Conservation (phyloP, 1,140 invertebrate genomes). For the Steinernema feltiae region DNA sequence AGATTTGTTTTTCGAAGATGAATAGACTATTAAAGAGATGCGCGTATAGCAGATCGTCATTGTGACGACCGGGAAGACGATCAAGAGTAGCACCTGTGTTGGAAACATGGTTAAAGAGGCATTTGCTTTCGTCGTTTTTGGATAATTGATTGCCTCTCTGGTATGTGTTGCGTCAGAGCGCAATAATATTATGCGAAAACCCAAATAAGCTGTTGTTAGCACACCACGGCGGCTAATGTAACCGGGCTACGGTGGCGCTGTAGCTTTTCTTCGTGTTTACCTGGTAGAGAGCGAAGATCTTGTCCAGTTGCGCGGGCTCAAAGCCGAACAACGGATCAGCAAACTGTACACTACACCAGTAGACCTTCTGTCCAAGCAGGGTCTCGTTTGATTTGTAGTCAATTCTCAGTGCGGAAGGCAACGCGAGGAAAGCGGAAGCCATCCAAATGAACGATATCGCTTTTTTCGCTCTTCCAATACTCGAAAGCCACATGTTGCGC, state of each 20-base stretch:
- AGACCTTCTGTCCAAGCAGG: slow-evolving; percentile 17
- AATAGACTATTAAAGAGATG: slow-evolving; percentile 39
- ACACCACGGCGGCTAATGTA: too few relatives aligned
- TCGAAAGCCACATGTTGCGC: slow-evolving; percentile 69
- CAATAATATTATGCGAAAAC: too few relatives aligned
- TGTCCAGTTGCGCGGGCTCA: slow-evolving; percentile 18
- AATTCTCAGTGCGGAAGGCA: slow-evolving; percentile 52
- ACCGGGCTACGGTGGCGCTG: too few relatives aligned
- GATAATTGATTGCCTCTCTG: too few relatives aligned
- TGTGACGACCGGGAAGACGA: slow-evolving; percentile 38
- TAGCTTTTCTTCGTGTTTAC: slow-evolving; percentile 2
- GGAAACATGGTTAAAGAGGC: too few relatives aligned
- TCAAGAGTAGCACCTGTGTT: slow-evolving; percentile 33
- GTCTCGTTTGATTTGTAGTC: slow-evolving; percentile 41
- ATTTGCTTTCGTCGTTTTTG: too few relatives aligned
- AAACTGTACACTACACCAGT: slow-evolving; percentile 31
- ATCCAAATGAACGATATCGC: slow-evolving; percentile 68
- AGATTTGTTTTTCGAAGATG: slow-evolving; percentile 37
- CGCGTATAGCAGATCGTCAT: slow-evolving; percentile 39
- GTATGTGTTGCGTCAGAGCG: too few relatives aligned
- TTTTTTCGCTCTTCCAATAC: slow-evolving; percentile 67
- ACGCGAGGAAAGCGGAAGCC: slow-evolving; percentile 60
- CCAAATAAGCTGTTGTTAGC: too few relatives aligned
- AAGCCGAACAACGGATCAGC: slow-evolving; percentile 20
- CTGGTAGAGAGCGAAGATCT: slow-evolving; percentile 32